These are phyloP conservation scores for Stichodactyla helianthus DNA, from an alignment of 64 coral and sea anemone species.

Conservation along the genomic window DNA sequence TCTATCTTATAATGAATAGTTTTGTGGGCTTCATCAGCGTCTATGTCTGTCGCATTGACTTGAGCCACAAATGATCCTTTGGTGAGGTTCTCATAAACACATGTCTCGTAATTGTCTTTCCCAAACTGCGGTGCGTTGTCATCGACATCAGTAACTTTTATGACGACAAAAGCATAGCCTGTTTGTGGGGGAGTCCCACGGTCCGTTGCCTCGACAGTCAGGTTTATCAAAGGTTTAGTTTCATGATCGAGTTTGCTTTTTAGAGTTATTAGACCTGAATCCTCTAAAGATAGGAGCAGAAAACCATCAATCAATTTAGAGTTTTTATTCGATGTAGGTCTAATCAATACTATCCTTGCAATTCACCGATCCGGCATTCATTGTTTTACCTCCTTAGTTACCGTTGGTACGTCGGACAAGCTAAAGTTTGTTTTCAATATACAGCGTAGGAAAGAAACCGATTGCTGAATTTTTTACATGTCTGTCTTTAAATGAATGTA, in stretches of 20 bases:
- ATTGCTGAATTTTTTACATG: too few relatives aligned
- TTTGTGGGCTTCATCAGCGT: conserved; percentile 57
- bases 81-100: conserved; percentile 69
- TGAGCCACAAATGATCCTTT: conserved; percentile 51
- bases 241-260: conserved; percentile 75
- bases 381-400: too few relatives aligned
- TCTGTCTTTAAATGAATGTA: too few relatives aligned
- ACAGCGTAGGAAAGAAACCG: too few relatives aligned
- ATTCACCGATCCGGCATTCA: too few relatives aligned
- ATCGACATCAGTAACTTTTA: conserved; percentile 72
- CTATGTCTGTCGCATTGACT: conserved; percentile 78
- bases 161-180: conserved; percentile 37
- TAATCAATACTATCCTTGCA: too few relatives aligned
- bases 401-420: too few relatives aligned
- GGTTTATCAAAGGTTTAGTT: conserved; percentile 47
- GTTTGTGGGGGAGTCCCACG: conserved; percentile 36
- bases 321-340: too few relatives aligned
- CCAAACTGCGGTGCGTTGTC: conserved; percentile 86
- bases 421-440: too few relatives aligned
- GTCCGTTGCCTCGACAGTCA: conserved; percentile 69
- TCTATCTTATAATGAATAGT: conserved; percentile 63
- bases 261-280: conserved; percentile 53
- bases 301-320: neutral
- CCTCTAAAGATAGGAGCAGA: conserved; percentile 35
- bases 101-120: conserved; percentile 30